Evolutionary conservation across 2,888 invertebrate species (phyloP).

Genomic region (Thyatira batis): DNA sequence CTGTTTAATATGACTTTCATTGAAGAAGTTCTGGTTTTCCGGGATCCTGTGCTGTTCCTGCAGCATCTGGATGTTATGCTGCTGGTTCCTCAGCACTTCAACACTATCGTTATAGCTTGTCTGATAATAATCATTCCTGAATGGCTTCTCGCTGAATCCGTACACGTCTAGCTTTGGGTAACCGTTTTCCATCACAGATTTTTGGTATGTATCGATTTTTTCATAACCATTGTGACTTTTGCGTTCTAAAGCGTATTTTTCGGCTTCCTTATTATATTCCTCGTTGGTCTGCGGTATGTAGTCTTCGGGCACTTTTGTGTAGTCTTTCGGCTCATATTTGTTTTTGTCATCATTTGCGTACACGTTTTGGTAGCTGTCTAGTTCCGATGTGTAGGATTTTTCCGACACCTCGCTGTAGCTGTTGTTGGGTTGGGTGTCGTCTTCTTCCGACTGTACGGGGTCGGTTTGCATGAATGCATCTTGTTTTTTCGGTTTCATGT

Average conservation of each 20-base stretch:
- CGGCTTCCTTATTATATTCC: conserved; percentile 73
- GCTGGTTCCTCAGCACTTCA: conserved; percentile 63
- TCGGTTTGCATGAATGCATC: conserved; percentile 78
- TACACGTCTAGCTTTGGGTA: conserved; percentile 48
- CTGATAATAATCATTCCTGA: conserved; percentile 32
- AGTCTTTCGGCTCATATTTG: conserved; percentile 60
- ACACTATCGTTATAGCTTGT: conserved; percentile 52
- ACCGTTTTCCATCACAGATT: conserved; percentile 36
- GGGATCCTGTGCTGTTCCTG: conserved; percentile 63
- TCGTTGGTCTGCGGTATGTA: conserved; percentile 71
- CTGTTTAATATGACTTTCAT: conserved; percentile 69
- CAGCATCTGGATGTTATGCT: conserved; percentile 65
- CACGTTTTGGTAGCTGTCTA: conserved; percentile 18
- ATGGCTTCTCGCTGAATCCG: conserved; percentile 39
- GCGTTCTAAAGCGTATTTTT: conserved; percentile 66
- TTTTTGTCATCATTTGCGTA: conserved; percentile 31
- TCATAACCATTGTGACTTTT: conserved; percentile 62
- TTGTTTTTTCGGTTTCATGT: conserved; percentile 62
- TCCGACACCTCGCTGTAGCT: conserved; percentile 53
- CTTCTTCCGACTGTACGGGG: conserved; percentile 62
- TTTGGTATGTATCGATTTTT: conserved; percentile 41
- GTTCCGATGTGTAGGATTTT: conserved; percentile 26
- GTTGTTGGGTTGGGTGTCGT: conserved; percentile 56
- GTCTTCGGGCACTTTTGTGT: conserved; percentile 59
- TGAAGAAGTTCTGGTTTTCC: conserved; percentile 68